These are phyloP conservation scores for Triplophysa rosa DNA, from an alignment of 2,113 vertebrate species.

Conservation along the genomic window DNA sequence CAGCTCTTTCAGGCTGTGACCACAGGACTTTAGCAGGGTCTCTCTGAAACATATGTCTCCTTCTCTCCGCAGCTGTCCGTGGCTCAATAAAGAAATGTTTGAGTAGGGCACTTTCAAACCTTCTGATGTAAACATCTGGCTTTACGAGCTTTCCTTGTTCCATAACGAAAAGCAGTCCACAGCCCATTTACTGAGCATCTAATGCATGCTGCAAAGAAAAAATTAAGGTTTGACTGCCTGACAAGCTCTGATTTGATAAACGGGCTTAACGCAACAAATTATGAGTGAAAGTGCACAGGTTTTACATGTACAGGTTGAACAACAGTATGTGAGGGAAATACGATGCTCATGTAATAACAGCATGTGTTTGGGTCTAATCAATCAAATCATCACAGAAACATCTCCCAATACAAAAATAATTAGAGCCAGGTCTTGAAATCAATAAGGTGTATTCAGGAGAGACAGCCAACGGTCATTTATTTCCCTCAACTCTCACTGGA, in stretches of 20 bases:
- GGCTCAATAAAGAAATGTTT: conserved; percentile 23
- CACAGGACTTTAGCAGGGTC: conserved; percentile 69
- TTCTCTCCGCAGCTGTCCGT: conserved; percentile 61
- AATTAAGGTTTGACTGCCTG: neutral
- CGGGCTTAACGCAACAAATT: neutral
- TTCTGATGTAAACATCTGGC: neutral
- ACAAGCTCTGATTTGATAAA: neutral
- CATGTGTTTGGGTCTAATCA: conserved; percentile 71
- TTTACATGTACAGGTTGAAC: too few species aligned
- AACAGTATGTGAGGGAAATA: neutral
- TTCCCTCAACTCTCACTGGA: conserved; percentile 70
- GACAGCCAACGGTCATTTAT: conserved; percentile 76
- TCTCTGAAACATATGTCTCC: conserved; percentile 72
- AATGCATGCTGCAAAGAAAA: neutral
- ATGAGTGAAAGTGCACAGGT: too few species aligned
- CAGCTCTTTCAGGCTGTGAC: conserved; percentile 65
- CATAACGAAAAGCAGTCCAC: neutral
- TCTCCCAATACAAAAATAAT: conserved; percentile 78
- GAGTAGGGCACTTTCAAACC: neutral
- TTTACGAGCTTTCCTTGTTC: neutral
- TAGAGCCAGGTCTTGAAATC: conserved; percentile 76
- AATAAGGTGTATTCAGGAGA: conserved; percentile 77
- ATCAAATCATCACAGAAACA: conserved; percentile 79
- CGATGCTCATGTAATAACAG: conserved; percentile 43
- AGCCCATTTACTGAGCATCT: neutral